A percentile compares a stretch with the other conserved stretches of the same genome.
Conservation (phyloP, 2,797 vertebrate genomes). For the Epinephelus awoara region DNA sequence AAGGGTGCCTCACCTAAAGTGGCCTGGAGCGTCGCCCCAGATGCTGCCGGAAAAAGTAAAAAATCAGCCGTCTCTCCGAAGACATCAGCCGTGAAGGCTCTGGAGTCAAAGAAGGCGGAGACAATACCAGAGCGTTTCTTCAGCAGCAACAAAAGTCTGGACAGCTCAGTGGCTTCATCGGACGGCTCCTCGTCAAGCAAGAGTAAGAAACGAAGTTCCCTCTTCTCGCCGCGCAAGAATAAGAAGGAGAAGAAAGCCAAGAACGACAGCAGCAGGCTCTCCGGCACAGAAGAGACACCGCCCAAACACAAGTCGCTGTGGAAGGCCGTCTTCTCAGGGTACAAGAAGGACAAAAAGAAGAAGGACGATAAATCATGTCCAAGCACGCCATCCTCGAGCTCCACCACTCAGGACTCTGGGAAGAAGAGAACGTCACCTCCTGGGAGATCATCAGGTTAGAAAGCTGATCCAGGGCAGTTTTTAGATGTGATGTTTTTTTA, state of each 20-base stretch:
- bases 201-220: constrained; percentile 94
- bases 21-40: constrained; percentile 74
- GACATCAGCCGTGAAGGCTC: constrained; percentile 80
- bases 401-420: constrained; percentile 91
- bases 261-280: constrained; percentile 85
- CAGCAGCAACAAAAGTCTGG: constrained; percentile 87
- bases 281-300: constrained; percentile 88
- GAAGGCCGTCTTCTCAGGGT: constrained; percentile 97
- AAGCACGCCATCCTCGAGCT: constrained; percentile 94
- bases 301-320: constrained; percentile 95
- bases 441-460: constrained; percentile 88
- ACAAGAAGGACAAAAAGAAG: constrained; percentile 98
- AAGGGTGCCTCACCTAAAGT: constrained; percentile 78
- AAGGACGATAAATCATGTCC: constrained; percentile 93
- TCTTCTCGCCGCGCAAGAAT: constrained; percentile 96
- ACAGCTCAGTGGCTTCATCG: constrained; percentile 93
- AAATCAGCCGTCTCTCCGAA: constrained; percentile 81
- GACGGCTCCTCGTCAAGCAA: constrained; percentile 91
- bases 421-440: constrained; percentile 86
- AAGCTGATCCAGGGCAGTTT: accelerated
- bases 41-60: constrained; percentile 76
- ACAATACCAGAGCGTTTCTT: constrained; percentile 86
- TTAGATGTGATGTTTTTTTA: too few relatives aligned
- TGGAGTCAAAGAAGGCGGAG: constrained; percentile 85
- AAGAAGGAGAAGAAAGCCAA: constrained; percentile 98